phyloP scores from a whole-genome alignment of 2,888 invertebrate genomes.

The Ischnura elegans region DNA sequence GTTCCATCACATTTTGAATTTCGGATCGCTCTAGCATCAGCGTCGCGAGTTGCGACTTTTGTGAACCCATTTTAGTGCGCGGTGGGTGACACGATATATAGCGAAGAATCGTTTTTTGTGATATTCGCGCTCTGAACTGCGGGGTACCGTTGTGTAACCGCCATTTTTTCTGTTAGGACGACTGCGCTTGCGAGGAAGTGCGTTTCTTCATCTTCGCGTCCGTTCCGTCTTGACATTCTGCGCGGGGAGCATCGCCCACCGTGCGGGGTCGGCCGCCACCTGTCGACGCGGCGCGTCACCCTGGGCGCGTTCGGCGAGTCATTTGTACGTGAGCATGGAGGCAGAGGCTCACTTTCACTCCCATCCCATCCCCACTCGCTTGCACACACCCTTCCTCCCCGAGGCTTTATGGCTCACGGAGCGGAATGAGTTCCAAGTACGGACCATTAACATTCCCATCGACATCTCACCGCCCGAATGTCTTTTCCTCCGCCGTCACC shows the following conservation, averaged over 20 bases:
- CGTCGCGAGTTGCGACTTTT: too few relatives aligned
- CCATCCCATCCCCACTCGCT: background rate
- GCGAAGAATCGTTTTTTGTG: too few relatives aligned
- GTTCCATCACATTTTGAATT: too few relatives aligned
- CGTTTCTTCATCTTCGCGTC: background rate
- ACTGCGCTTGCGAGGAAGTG: background rate
- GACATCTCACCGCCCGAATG: background rate
- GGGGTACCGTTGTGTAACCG: background rate
- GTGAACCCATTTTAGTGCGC: too few relatives aligned
- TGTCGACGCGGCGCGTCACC: conserved; percentile 7
- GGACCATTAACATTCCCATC: conserved; percentile 17
- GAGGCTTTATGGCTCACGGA: conserved; percentile 13
- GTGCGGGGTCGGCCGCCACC: background rate
- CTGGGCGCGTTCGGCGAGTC: background rate
- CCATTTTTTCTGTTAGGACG: background rate
- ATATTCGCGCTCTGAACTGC: background rate
- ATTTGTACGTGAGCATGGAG: background rate
- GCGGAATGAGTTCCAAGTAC: background rate
- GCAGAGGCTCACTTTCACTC: background rate
- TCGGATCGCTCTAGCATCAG: too few relatives aligned
- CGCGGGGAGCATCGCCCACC: background rate
- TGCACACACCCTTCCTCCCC: background rate
- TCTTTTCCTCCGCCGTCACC: background rate
- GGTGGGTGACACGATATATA: too few relatives aligned
- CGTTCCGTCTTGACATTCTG: background rate